Evolutionary conservation across 1,140 invertebrate species (phyloP).

Genomic region (Pinna nobilis): DNA sequence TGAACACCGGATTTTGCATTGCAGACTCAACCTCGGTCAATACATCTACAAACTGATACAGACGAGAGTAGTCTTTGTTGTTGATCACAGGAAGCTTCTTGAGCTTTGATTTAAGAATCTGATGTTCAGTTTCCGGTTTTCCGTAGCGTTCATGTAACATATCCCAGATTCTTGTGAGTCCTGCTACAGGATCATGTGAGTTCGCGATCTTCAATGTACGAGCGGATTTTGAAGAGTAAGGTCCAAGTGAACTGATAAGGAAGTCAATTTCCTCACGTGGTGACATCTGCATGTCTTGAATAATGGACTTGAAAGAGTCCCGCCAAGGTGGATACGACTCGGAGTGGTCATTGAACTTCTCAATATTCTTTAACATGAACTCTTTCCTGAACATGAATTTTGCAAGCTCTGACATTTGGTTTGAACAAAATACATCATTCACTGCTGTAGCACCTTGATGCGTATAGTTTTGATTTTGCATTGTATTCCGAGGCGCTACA

Average conservation of each 20-base stretch:
- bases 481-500: not conserved
- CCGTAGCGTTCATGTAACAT: constrained; percentile 49
- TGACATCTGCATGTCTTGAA: not conserved
- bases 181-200: constrained; percentile 13
- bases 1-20: constrained; percentile 21
- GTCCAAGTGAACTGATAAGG: constrained; percentile 1
- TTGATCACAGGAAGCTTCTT: constrained; percentile 28
- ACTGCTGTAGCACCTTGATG: not conserved
- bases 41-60: constrained; percentile 31
- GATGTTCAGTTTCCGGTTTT: constrained; percentile 38
- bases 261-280: constrained; percentile 13
- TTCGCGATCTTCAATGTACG: constrained; percentile 28
- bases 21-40: constrained; percentile 29
- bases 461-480: not conserved
- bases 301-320: constrained; percentile 9
- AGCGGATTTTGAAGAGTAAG: constrained; percentile 20
- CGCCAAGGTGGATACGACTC: constrained; percentile 9
- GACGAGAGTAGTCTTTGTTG: constrained; percentile 27
- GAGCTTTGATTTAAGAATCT: constrained; percentile 34
- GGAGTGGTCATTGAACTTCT: constrained; percentile 10
- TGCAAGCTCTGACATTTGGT: not conserved
- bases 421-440: not conserved
- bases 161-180: constrained; percentile 37
- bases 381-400: constrained; percentile 20
- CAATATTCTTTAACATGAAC: not conserved